A percentile compares a stretch with the other conserved stretches of the same genome.
Evolutionary conservation across 2,113 vertebrate genomes (phyloP).

Genomic region (Meriones unguiculatus): DNA sequence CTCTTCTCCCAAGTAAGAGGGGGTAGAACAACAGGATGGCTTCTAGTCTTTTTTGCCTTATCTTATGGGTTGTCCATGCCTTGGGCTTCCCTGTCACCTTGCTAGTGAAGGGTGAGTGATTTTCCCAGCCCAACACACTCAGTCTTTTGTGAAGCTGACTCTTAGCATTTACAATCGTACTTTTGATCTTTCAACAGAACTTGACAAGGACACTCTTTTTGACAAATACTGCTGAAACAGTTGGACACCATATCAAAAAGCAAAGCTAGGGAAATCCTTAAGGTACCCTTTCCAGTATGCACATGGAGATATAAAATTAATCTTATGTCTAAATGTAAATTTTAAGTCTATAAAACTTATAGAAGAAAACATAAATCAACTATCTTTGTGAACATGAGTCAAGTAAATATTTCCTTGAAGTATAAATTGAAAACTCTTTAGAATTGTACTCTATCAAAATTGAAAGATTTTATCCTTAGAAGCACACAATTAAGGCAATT

Average conservation of each 20-base stretch:
- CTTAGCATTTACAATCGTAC: not conserved
- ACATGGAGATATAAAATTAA: not conserved
- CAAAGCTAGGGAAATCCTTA: not conserved
- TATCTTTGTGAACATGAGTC: not conserved
- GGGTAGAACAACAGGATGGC: not conserved
- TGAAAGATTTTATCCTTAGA: slow-evolving; percentile 2
- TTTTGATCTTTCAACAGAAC: not conserved
- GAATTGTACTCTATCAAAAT: slow-evolving; percentile 15
- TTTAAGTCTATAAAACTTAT: not conserved
- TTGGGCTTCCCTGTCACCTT: not conserved
- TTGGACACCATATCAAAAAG: not conserved
- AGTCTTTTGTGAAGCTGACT: not conserved
- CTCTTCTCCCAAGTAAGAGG: not conserved
- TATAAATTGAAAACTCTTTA: not conserved
- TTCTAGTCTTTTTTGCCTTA: not conserved
- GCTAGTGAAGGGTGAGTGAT: not conserved
- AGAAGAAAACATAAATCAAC: not conserved
- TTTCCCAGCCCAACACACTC: not conserved
- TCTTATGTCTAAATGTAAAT: not conserved
- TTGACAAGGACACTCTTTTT: slow-evolving; percentile 4
- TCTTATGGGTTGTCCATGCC: not conserved
- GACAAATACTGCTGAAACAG: not conserved
- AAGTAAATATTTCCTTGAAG: slow-evolving; percentile 2
- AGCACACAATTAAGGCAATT: not conserved
- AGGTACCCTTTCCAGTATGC: not conserved